Base-by-base conservation (phyloP, 1,140 invertebrate species). In the Steinernema feltiae region DNA sequence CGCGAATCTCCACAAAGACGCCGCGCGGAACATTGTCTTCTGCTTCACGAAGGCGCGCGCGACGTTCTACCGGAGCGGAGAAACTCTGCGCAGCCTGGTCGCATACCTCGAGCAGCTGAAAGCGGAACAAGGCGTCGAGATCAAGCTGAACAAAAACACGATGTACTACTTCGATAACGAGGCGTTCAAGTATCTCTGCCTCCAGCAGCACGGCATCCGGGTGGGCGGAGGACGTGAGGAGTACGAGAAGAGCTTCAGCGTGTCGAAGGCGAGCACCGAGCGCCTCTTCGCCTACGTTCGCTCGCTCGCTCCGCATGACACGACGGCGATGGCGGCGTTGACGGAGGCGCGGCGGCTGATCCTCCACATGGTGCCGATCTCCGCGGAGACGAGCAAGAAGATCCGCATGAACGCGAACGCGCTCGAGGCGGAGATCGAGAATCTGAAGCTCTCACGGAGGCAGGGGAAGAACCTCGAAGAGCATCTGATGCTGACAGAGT, bases 11-110 rank as follows among this genome's bases (percentile, higher is more conserved):
- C 71, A 78, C 17, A 32, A 41, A 18, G 41, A 76, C 46, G 81
- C 81, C 17, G 69, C 79, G 17, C n/a, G 81, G 29, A 81, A 81
- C 53, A 83, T 81, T 24, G n/a, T 81, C 30, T 81, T 81, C 70
- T 70, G 78, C 18, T 80, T 82, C 78, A 80, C 79, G 18, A 81
- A 81, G 41, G 24, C 80, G 18, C 76, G 81, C n/a, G 46, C 32
- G 12, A 82, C 79, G 29, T 41, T 41, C 21, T 80, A 82, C 72
- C 41, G 30, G 15, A 32, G 78, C 17, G 79, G 81, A 21, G 78
- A 79, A 35, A 76, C 73, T 30, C 32, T 78, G 18, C 27, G 24
- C n/a, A 30, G 75, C n/a, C 32, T 79, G 1, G 71, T 63, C 30
- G 41, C 0, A 24, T 80, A 2, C 29, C 70, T 12, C 21, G 1